These are phyloP conservation scores for Rhinoderma darwinii DNA, from an alignment of 2,113 vertebrate species.

Conservation along the genomic window DNA sequence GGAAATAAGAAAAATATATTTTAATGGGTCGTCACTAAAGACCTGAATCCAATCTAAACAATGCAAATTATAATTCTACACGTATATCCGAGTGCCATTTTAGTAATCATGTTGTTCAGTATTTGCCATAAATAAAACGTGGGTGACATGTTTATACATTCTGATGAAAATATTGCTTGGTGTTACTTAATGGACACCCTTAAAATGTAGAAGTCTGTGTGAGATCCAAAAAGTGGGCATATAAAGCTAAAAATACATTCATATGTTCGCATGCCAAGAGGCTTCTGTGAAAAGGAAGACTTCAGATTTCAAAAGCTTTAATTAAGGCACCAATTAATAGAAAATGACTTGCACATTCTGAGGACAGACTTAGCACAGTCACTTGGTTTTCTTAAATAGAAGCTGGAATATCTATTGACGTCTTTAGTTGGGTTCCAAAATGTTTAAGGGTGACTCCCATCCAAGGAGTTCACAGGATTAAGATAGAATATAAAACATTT, in stretches of 20 bases:
- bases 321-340: conserved; percentile 39
- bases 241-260: conserved; percentile 29
- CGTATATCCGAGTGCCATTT: too few species aligned
- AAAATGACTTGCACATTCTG: conserved; percentile 53
- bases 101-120: too few species aligned
- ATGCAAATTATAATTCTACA: neutral
- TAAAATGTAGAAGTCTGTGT: neutral
- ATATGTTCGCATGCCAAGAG: neutral
- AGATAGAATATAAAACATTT: neutral
- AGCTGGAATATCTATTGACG: neutral
- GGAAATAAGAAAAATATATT: neutral
- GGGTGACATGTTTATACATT: neutral
- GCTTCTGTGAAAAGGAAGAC: conserved; percentile 13
- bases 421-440: neutral
- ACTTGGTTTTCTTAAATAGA: conserved; percentile 4
- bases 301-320: conserved; percentile 39
- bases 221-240: neutral
- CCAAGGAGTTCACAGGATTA: neutral
- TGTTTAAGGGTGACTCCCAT: neutral
- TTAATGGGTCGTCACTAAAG: neutral
- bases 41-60: neutral
- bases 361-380: conserved; percentile 29
- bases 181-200: neutral
- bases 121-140: too few species aligned
- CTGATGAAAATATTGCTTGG: neutral